phyloP scores from a whole-genome alignment of 2,797 vertebrate species.

The Neosalanx taihuensis region DNA sequence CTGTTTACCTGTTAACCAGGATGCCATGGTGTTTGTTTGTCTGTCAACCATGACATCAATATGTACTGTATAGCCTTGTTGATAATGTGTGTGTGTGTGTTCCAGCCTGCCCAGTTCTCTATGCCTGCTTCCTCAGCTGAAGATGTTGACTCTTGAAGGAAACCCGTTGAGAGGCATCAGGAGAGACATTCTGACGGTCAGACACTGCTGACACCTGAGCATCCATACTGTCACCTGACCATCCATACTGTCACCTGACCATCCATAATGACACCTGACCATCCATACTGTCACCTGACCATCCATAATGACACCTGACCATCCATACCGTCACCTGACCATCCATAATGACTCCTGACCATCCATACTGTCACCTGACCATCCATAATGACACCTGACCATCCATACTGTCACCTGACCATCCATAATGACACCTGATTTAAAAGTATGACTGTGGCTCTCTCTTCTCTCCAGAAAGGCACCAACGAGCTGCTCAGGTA shows the following conservation, averaged over 20 bases:
- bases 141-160: constrained; percentile 86
- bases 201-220: constrained; percentile 34
- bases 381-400: neutral
- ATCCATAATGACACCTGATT: no score
- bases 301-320: neutral
- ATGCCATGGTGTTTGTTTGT: neutral
- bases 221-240: neutral
- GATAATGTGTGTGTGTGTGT: constrained; percentile 15
- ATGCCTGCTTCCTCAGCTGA: constrained; percentile 85
- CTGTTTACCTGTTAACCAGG: neutral
- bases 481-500: constrained; percentile 92
- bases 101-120: constrained; percentile 85
- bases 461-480: constrained; percentile 80
- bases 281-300: neutral
- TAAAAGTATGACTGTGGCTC: neutral
- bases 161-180: constrained; percentile 91
- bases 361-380: no score
- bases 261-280: neutral
- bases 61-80: neutral
- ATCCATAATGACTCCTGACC: neutral
- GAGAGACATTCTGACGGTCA: constrained; percentile 87
- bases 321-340: neutral
- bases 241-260: neutral
- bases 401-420: no score
- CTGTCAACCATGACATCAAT: neutral